Evolutionary conservation across 2,888 invertebrate species (phyloP), one percentile per base, ranked within the genome.

Genomic region (Anticlea derivata): DNA sequence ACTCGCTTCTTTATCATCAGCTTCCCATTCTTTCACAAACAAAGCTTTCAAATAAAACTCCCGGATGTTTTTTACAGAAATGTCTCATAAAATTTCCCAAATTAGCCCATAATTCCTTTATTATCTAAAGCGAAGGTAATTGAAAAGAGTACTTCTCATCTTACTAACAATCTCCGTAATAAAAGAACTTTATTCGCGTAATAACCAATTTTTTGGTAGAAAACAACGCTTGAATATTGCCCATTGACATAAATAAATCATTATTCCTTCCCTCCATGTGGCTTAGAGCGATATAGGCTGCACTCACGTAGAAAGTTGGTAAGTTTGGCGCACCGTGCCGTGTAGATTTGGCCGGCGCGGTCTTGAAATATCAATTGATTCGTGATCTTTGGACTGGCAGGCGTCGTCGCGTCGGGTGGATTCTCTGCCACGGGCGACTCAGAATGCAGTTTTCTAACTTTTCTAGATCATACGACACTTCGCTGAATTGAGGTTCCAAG

Each of bases 191-290:
- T 86, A 84, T 78, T 70, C 70, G 62, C 80, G 88, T 88, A 90
- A 89, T 90, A 89, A 89, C 86, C 89, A 86, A 89, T 89, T 89
- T n/a, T 89, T 78, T 55, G 67, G 68, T 75, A 73, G 76, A 84
- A 87, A 88, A 87, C 82, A 81, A 75, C 69, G 72, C 73, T 67
- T 64, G 74, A 75, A 75, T 74, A 78, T 72, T 70, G 79, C 73
- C 84, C 85, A 89, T 89, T 89, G 89, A 89, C 87, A 89, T 89
- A 84, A 90, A 90, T 90, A 90, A 89, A 88, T 90, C 86, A 89
- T 88, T 89, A 84, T 84, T 75, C 77, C 72, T 71, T 67, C 69
- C 67, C 67, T 68, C 70, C 64, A 41, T 48, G 68, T 70, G 68
- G 70, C 53, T 53, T 53, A 39, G 39, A 53, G 53, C 53, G 44